phyloP scores from a whole-genome alignment of 1,140 invertebrate genomes.

The Philotrypesis tridentata region DNA sequence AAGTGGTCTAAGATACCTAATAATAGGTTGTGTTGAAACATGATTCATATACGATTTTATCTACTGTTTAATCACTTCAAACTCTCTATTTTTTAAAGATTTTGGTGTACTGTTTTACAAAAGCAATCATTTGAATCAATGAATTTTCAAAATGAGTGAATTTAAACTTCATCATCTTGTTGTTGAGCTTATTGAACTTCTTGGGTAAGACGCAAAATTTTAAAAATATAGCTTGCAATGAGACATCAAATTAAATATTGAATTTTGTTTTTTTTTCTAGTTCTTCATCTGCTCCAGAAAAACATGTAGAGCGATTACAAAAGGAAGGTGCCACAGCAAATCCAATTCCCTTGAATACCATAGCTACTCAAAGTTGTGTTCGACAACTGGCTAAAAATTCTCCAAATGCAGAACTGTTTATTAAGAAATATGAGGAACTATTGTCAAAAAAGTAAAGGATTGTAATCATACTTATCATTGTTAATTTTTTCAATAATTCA shows the following conservation, averaged over 20 bases:
- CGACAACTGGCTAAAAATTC: constrained; percentile 69
- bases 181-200: constrained; percentile 68
- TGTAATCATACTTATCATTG: constrained; percentile 23
- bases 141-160: constrained; percentile 72
- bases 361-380: constrained; percentile 68
- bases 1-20: not conserved
- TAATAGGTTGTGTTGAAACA: not conserved
- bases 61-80: not conserved
- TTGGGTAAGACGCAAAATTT: constrained; percentile 65
- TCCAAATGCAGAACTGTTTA: constrained; percentile 68
- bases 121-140: not conserved
- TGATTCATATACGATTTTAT: not conserved
- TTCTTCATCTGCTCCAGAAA: constrained; percentile 70
- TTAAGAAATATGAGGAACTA: constrained; percentile 74
- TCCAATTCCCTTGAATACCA: constrained; percentile 56
- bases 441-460: constrained; percentile 73
- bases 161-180: constrained; percentile 74
- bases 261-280: constrained; percentile 57
- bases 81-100: not conserved
- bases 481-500: not conserved
- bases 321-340: constrained; percentile 62
- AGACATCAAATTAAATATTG: not conserved
- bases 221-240: constrained; percentile 15
- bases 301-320: constrained; percentile 73
- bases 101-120: not conserved